A percentile compares a stretch with the other conserved stretches of the same genome.
phyloP scores from a whole-genome alignment of 2,113 vertebrate genomes.

The Malurus melanocephalus region DNA sequence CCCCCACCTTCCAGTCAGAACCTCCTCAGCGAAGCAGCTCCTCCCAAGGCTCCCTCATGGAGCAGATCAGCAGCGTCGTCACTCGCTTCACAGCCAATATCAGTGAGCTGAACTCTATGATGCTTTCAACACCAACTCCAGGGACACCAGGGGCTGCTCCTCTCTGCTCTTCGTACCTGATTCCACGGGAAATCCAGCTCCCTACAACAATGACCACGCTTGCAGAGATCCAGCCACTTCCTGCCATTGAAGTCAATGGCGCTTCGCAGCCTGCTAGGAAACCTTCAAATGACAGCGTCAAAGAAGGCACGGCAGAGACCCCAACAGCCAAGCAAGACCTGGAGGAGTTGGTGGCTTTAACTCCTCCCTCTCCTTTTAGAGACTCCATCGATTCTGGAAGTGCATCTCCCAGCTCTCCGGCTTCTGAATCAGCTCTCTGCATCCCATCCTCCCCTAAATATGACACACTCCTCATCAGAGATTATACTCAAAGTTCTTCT shows the following conservation, averaged over 20 bases:
- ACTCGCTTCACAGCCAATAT: slow-evolving; percentile 98
- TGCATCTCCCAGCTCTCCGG: slow-evolving; percentile 81
- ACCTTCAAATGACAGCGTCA: slow-evolving; percentile 65
- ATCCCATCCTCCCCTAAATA: slow-evolving; percentile 89
- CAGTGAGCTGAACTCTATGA: slow-evolving; percentile 94
- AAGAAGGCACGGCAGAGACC: slow-evolving; percentile 70
- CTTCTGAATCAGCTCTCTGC: slow-evolving; percentile 84
- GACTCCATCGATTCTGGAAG: slow-evolving; percentile 92
- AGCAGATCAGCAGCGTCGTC: slow-evolving; percentile 97
- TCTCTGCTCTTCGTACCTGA: slow-evolving; percentile 82
- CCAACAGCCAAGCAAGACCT: slow-evolving; percentile 78
- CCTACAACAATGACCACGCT: slow-evolving; percentile 90
- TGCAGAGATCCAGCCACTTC: slow-evolving; percentile 90
- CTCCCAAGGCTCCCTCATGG: slow-evolving; percentile 90
- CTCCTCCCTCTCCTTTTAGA: slow-evolving; percentile 95
- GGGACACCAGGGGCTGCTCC: slow-evolving; percentile 66
- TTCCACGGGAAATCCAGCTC: slow-evolving; percentile 87
- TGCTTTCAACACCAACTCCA: slow-evolving; percentile 77
- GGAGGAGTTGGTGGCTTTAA: slow-evolving; percentile 92
- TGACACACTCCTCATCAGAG: slow-evolving; percentile 88
- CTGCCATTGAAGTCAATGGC: slow-evolving; percentile 83
- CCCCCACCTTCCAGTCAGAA: slow-evolving; percentile 80
- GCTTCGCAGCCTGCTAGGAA: slow-evolving; percentile 65
- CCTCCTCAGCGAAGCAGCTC: slow-evolving; percentile 75
- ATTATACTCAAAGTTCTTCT: slow-evolving; percentile 98